Base-by-base conservation (phyloP, 2,797 vertebrate species). In the Thamnophis elegans region DNA sequence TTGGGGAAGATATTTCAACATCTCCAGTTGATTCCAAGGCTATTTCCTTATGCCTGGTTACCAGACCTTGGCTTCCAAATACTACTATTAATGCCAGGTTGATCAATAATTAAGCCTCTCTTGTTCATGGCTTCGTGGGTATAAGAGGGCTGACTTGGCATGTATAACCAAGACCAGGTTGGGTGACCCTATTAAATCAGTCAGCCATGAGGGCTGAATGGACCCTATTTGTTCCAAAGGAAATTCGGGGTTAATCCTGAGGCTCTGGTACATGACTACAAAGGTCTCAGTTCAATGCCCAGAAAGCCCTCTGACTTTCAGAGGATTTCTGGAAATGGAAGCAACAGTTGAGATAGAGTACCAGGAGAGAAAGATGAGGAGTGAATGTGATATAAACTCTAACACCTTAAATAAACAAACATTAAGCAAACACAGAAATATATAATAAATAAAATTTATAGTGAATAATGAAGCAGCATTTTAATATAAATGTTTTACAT, bases 381-480 rank as follows among this genome's bases (percentile, higher is more conserved):
- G 13, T 68, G 65, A 68, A 68, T 18, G 6, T 32, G 65, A 68
- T 68, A 32, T 32, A 16, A 68, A 85, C 11, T 51, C 28, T 51
- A 85, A 58, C 18, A n/a, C 5, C 5, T 36, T 10, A 86, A 62
- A 90, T 58, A 58, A 90, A 56, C 7, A 58, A 65, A 60, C 47
- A 47, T 58, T 60, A 82, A 60, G 62, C 5, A 1, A 58, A 90
- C 92, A 87, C 87, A 92, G 16, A 42, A 62, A 22, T 58, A 78
- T 87, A n/a, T 51, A 92, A 92, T 92, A 82, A 92, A 92, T 92
- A 62, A 32, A 85, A 54, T 87, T 93, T 90, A 91, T 93, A 65
- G 32, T 82, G 68, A 86, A 85, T 58, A 55, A 53, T 32, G 65
- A 54, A 53, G 56, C 7, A 88, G 86, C 92, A 91, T 91, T 91